Evolutionary conservation across 64 coral and sea anemone genomes (phyloP).

Genomic region (Pachyseris speciosa): DNA sequence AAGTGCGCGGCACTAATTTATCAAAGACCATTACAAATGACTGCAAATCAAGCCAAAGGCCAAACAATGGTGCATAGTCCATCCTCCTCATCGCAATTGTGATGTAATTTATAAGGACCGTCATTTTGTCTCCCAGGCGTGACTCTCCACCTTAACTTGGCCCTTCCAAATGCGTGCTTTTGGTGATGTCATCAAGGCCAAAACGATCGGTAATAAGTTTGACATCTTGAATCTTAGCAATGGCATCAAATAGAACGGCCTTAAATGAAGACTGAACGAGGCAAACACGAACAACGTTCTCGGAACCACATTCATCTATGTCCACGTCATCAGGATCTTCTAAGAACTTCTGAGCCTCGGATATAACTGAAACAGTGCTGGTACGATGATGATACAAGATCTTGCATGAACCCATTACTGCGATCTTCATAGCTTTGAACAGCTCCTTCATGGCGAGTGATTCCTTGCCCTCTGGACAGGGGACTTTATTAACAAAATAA

Average conservation of each 20-base stretch:
- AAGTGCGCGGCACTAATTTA: no score
- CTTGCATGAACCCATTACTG: neutral
- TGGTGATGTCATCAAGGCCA: neutral
- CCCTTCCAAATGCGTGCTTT: neutral
- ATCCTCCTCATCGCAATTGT: neutral
- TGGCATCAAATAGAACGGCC: neutral
- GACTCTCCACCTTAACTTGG: neutral
- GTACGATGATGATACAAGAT: neutral
- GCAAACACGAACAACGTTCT: neutral
- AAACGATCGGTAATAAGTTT: neutral
- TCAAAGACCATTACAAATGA: no score
- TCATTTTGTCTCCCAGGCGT: neutral
- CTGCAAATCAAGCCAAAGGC: no score
- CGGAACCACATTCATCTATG: neutral
- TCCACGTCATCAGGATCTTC: neutral
- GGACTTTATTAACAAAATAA: neutral
- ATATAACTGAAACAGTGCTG: neutral
- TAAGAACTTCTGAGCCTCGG: neutral
- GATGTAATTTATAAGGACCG: neutral
- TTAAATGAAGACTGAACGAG: neutral
- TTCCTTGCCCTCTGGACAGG: neutral
- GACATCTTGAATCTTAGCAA: neutral
- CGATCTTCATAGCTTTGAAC: neutral
- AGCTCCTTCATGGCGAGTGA: neutral
- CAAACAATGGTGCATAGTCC: no score